A percentile compares a stretch with the other conserved stretches of the same genome.
Conservation (phyloP, 2,888 invertebrate genomes). For the Drepanosiphum platanoidis region DNA sequence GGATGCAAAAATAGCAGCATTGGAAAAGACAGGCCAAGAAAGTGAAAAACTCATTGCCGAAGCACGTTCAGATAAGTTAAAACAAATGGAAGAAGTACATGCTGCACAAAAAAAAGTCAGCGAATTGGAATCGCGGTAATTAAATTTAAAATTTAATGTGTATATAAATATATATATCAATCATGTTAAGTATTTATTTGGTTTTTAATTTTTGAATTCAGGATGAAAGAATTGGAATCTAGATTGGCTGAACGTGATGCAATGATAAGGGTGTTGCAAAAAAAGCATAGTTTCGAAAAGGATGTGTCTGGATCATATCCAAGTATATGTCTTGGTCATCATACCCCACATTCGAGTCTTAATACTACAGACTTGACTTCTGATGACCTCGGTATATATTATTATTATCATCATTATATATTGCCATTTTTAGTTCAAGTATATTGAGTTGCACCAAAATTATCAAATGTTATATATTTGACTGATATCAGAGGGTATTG, state of each 20-base stretch:
- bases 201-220: constrained; percentile 66
- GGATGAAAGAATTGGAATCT: constrained; percentile 85
- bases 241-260: constrained; percentile 89
- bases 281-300: constrained; percentile 81
- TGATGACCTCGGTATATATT: constrained; percentile 68
- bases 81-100: constrained; percentile 89
- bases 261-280: constrained; percentile 88
- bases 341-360: constrained; percentile 70
- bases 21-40: constrained; percentile 84
- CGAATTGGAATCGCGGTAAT: constrained; percentile 83
- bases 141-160: constrained; percentile 63
- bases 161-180: constrained; percentile 3
- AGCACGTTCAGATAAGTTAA: constrained; percentile 84
- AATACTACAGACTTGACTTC: constrained; percentile 67
- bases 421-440: too few species aligned
- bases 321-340: constrained; percentile 69
- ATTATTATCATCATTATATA: not conserved
- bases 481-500: too few species aligned
- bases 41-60: constrained; percentile 87
- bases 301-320: constrained; percentile 70
- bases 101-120: constrained; percentile 86
- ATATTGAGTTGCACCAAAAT: too few species aligned
- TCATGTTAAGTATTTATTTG: not conserved
- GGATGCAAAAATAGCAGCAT: constrained; percentile 85
- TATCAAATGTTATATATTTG: too few species aligned